Evolutionary conservation across 2,797 vertebrate genomes (phyloP).

Genomic region (Hypotaenidia philippensis): DNA sequence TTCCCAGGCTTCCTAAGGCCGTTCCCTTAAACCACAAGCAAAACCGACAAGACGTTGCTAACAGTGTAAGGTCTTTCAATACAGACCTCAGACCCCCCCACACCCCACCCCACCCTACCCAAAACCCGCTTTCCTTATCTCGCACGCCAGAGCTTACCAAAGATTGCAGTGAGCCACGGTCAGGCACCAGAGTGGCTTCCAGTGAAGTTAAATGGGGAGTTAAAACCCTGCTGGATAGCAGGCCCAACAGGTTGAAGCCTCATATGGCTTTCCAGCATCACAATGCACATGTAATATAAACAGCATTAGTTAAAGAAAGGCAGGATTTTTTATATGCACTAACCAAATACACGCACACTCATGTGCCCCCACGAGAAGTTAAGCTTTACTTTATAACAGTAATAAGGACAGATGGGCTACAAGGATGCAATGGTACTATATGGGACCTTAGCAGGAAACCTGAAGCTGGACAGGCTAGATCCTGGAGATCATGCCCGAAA

Average conservation of each 20-base stretch:
- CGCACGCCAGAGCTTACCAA: accelerated
- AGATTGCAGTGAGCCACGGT: accelerated
- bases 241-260: background rate
- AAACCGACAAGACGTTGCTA: accelerated
- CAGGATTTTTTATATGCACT: accelerated
- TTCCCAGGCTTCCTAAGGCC: accelerated
- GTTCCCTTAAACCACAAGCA: accelerated
- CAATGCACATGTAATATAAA: accelerated
- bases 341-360: too few species aligned
- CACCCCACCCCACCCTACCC: too few species aligned
- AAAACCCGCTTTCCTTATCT: too few species aligned
- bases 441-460: background rate
- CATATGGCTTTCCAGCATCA: accelerated
- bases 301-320: background rate
- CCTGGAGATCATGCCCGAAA: accelerated
- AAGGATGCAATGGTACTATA: accelerated
- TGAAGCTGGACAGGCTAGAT: background rate
- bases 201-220: background rate
- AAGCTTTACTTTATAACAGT: background rate
- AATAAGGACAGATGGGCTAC: background rate
- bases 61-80: background rate
- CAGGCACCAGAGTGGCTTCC: accelerated
- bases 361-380: accelerated
- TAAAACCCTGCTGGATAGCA: background rate
- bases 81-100: too few species aligned